A percentile compares a stretch with the other conserved stretches of the same genome.
Evolutionary conservation across 1,140 invertebrate species (phyloP).

Genomic region (Leptonema lineaticorne): DNA sequence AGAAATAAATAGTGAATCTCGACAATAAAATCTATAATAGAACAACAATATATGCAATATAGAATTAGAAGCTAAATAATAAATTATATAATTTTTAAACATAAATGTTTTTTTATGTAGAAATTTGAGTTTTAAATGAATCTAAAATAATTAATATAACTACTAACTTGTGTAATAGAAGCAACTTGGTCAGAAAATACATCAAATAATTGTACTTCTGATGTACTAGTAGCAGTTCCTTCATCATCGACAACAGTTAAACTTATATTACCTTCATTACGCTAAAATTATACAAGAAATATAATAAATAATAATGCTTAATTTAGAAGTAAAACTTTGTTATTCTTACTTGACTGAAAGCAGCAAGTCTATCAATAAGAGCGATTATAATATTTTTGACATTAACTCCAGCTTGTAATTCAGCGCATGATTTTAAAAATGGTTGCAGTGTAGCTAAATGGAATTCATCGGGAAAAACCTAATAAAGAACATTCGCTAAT

Average conservation of each 20-base stretch:
- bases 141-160: no score
- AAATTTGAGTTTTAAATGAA: background rate
- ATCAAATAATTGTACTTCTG: slow-evolving; percentile 93
- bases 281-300: slow-evolving; percentile 45
- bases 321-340: background rate
- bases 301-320: background rate
- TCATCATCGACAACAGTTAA: slow-evolving; percentile 57
- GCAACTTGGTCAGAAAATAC: slow-evolving; percentile 98
- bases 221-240: slow-evolving; percentile 68
- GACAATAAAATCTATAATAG: no score
- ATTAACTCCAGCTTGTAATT: slow-evolving; percentile 93
- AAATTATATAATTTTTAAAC: no score
- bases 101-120: no score
- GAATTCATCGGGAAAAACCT: slow-evolving; percentile 99
- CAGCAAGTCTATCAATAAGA: slow-evolving; percentile 88
- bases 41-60: no score
- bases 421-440: slow-evolving; percentile 96
- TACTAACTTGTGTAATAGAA: slow-evolving; percentile 83
- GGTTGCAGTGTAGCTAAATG: slow-evolving; percentile 93
- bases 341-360: slow-evolving; percentile 69
- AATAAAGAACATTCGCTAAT: slow-evolving; percentile 30
- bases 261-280: slow-evolving; percentile 53
- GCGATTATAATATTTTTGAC: slow-evolving; percentile 98
- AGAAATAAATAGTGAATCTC: background rate
- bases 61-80: no score